These are phyloP conservation scores for Rhinopomastus cyanomelas DNA, from an alignment of 2,113 vertebrate species.

Conservation along the genomic window DNA sequence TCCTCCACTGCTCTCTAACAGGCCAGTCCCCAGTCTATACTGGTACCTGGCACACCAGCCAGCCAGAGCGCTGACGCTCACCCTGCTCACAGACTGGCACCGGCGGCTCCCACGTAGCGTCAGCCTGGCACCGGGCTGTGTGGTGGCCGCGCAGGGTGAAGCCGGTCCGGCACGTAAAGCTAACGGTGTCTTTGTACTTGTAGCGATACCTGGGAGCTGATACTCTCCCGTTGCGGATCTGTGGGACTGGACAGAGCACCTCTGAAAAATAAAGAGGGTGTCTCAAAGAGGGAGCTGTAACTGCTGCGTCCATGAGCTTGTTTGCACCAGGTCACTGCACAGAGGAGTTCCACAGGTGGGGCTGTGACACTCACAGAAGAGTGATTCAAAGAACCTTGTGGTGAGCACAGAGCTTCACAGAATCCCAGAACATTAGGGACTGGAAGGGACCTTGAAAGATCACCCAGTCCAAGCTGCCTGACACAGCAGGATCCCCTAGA, in stretches of 20 bases:
- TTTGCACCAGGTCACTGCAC: neutral
- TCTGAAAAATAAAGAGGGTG: neutral
- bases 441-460: no score
- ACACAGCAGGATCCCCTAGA: no score
- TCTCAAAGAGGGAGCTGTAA: neutral
- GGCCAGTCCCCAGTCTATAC: no score
- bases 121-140: slow-evolving; percentile 52
- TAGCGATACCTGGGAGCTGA: neutral
- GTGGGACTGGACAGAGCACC: slow-evolving; percentile 18
- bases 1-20: no score
- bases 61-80: neutral
- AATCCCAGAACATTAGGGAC: no score
- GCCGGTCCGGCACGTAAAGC: slow-evolving; percentile 34
- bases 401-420: no score
- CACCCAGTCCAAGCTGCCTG: no score
- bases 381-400: neutral
- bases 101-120: slow-evolving; percentile 56
- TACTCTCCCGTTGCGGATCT: slow-evolving; percentile 1
- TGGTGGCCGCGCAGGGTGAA: slow-evolving; percentile 62
- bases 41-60: fast-evolving
- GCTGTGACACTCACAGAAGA: neutral
- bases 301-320: neutral
- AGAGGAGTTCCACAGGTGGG: neutral
- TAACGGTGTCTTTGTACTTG: slow-evolving; percentile 48
- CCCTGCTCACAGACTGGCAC: slow-evolving; percentile 58